Base-by-base conservation (phyloP, 2,888 invertebrate genomes). In the Abscondita cerata region DNA sequence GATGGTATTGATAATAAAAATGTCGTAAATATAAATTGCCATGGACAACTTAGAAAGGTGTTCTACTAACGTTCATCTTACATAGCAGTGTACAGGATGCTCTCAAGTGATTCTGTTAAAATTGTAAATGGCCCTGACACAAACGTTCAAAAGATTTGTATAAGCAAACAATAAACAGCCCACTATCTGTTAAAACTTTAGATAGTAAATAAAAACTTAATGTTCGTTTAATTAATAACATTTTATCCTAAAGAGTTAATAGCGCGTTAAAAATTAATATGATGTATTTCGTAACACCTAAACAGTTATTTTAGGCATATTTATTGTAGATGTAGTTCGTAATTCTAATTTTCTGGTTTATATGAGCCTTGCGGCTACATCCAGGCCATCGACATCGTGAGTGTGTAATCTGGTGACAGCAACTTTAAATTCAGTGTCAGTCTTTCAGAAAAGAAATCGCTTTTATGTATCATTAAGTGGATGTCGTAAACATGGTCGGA, bases 401-500 rank as follows among this genome's bases (percentile, higher is more conserved):
- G 44, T 52, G 51, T 64, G 51, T 64, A 64, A 64, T 59, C 56
- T 64, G 63, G 63, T 64, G 63, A 64, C 63, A 64, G 63, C 51
- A 59, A 64, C 59, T 64, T 64, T 64, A 64, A 59, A 63, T 56
- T 59, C 56, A 48, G 56, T 56, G 63, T 64, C 63, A 59, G 63
- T 52, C 52, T 64, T 56, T 64, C 59, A 52, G 44, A 64, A 64
- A 64, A 55, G 59, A 64, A 64, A 64, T 59, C 55, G 63, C 59
- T 64, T 64, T 64, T 64, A 64, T 64, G 56, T 59, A 59, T 64
- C 59, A 59, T 59, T 64, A 64, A 59, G 56, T 64, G 63, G 54
- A 59, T 55, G 59, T 64, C 63, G 59, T 64, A 59, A 64, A 64
- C 63, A 59, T 59, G 51, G 59, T 64, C 55, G 52, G 52, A 59